Evolutionary conservation across 2,888 invertebrate genomes (phyloP), one percentile per base, ranked within the genome.

Genomic region (Spatulosminthurus flaviceps): DNA sequence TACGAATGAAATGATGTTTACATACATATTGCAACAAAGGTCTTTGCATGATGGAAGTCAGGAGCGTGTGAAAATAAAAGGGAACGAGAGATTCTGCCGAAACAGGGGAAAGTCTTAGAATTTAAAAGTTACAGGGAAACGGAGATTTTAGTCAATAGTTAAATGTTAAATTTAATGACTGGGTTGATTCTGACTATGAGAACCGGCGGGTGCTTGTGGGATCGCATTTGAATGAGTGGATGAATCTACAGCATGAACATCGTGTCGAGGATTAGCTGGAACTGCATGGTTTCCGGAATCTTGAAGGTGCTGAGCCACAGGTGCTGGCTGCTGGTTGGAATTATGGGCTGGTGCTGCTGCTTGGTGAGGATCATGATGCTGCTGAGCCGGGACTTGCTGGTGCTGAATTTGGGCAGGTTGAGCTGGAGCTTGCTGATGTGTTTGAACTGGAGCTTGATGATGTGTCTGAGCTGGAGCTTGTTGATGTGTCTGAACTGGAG

Each of bases 401-500:
- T 84, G 86, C 66, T 86, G 84, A 5, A 85, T 84, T 77, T 87
- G 87, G 71, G 85, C 86, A 29, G 85, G 85, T 64, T 84, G 84
- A 77, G 83, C 86, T 74, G 86, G 86, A 72, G 85, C 84, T 43
- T 79, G 83, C 19, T 85, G 85, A 22, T 84, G 85, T 41, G 81
- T 83, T 80, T 81, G 66, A 86, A 86, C 61, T 86, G 86, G 69
- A 86, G 86, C 19, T 28, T 76, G 71, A n/a, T 71, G 70, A 19
- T 71, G 61, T 13, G 72, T 73, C 22, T 42, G 77, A 19, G 28
- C 75, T 28, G 75, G 71, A 16, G 19, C 74, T 0, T 70, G 77
- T 4, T 81, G 75, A 22, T 72, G 72, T 64, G 26, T 51, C 19
- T 26, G 61, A n/a, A 26, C 26, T 2, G 21, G 29, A 21, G 72